phyloP scores from a whole-genome alignment of 1,140 invertebrate genomes.

The Bombus vancouverensis region DNA sequence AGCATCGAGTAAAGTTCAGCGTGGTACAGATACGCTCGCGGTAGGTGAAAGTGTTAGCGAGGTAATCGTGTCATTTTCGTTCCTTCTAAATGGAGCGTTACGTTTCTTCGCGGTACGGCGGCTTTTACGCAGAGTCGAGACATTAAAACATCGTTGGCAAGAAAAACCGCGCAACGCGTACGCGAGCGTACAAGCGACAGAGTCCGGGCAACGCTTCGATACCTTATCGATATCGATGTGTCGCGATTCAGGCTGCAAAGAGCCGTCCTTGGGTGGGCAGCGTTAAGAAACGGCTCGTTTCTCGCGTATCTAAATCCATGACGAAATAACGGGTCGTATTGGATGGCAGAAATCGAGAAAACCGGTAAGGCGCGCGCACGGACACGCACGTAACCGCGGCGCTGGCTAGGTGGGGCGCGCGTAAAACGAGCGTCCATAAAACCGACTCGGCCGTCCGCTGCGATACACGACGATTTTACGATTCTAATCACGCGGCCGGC shows the following conservation, averaged over 20 bases:
- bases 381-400: not conserved
- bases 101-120: not conserved
- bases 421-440: slow-evolving; percentile 27
- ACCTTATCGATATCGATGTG: not conserved
- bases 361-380: slow-evolving; percentile 15
- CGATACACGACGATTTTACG: slow-evolving; percentile 49
- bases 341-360: slow-evolving; percentile 26
- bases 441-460: not conserved
- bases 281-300: slow-evolving; percentile 35
- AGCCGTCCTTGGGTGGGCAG: not conserved
- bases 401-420: not conserved
- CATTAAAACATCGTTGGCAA: not conserved
- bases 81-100: not conserved
- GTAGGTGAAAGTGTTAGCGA: not conserved
- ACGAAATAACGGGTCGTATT: slow-evolving; percentile 34
- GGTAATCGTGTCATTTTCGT: not conserved
- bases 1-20: not conserved
- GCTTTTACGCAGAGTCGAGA: not conserved
- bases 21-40: not conserved
- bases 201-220: not conserved
- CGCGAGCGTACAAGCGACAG: not conserved
- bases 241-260: not conserved
- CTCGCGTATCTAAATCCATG: slow-evolving; percentile 26
- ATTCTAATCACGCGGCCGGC: slow-evolving; percentile 56
- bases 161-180: not conserved